phyloP scores from a whole-genome alignment of 2,113 vertebrate genomes.

The Aviceda subcristata region DNA sequence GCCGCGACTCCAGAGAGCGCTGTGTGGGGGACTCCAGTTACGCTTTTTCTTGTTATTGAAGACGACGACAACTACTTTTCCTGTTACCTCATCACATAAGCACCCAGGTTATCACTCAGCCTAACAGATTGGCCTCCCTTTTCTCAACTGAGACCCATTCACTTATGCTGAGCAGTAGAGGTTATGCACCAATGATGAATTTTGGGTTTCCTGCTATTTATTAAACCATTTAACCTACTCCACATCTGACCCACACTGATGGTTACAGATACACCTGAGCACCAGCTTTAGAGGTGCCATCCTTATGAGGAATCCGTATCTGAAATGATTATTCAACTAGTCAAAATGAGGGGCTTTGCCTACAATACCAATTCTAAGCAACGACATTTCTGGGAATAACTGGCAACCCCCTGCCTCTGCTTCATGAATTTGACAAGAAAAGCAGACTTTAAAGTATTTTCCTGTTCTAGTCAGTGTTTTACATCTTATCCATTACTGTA shows the following conservation, averaged over 20 bases:
- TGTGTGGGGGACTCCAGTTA: not conserved
- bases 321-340: not conserved
- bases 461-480: conserved; percentile 35
- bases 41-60: not conserved
- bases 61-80: not conserved
- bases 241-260: not conserved
- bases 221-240: not conserved
- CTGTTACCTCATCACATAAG: not conserved
- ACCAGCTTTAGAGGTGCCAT: not conserved
- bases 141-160: not conserved
- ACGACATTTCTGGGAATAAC: conserved; percentile 14
- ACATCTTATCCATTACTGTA: conserved; percentile 29
- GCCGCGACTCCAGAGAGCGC: not conserved
- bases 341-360: not conserved
- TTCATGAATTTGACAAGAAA: conserved; percentile 45
- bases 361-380: conserved; percentile 2
- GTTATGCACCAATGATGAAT: not conserved
- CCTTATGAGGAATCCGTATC: not conserved
- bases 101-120: not conserved
- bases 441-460: conserved; percentile 42
- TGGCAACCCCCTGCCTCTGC: conserved; percentile 43
- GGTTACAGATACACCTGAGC: not conserved
- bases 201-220: not conserved
- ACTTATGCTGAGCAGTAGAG: not conserved
- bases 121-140: not conserved